Percentiles rank a stretch among this genome's conserved stretches.
phyloP scores from a whole-genome alignment of 2,888 invertebrate species.

The Ophion ventricosus region DNA sequence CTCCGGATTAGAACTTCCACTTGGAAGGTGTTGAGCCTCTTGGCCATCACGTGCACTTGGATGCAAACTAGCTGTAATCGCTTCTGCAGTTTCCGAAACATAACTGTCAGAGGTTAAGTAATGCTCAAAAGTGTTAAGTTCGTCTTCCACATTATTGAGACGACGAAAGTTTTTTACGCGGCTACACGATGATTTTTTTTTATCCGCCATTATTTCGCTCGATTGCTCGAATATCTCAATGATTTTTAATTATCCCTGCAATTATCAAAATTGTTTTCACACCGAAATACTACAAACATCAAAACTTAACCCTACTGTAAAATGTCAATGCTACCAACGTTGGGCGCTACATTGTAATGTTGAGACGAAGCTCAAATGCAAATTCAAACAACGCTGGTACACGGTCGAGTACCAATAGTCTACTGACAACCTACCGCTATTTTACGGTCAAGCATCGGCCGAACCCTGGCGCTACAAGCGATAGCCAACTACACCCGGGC shows the following conservation, averaged over 20 bases:
- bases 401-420: too few species aligned
- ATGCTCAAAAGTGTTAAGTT: background rate
- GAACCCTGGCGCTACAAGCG: background rate
- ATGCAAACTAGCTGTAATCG: slow-evolving; percentile 11
- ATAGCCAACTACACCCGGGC: background rate
- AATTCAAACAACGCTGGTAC: too few species aligned
- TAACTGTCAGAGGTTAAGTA: background rate
- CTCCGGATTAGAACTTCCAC: too few species aligned
- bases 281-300: too few species aligned
- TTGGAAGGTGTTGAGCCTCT: too few species aligned
- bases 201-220: slow-evolving; percentile 11
- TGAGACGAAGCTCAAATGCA: background rate
- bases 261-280: too few species aligned
- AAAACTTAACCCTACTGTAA: too few species aligned
- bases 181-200: slow-evolving; percentile 24
- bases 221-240: background rate
- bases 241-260: too few species aligned
- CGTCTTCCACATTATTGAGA: slow-evolving; percentile 1
- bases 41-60: background rate
- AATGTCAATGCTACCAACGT: background rate
- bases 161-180: slow-evolving; percentile 35
- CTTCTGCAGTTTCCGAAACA: slow-evolving; percentile 2
- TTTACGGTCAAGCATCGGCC: slow-evolving; percentile 4
- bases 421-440: too few species aligned
- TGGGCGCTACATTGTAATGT: background rate